phyloP scores from a whole-genome alignment of 2,797 vertebrate species.

The Falco berigora region DNA sequence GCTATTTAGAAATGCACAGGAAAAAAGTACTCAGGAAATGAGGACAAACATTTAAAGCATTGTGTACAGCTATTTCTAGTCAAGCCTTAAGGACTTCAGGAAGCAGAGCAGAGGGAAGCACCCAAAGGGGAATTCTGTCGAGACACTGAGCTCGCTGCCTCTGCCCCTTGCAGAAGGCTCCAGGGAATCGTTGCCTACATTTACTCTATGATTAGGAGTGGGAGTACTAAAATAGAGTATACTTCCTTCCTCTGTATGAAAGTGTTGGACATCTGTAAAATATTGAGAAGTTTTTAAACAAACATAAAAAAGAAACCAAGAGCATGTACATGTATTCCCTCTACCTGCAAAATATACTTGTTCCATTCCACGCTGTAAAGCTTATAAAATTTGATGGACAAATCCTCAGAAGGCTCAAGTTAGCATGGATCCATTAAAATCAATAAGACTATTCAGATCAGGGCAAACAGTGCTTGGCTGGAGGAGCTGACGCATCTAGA shows the following conservation, averaged over 20 bases:
- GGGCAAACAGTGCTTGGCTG: not conserved
- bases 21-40: not conserved
- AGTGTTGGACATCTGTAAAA: not conserved
- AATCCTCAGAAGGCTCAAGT: not conserved
- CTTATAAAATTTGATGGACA: not conserved
- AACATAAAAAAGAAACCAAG: not conserved
- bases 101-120: not conserved
- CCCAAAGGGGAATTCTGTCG: not conserved
- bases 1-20: not conserved
- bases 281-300: not conserved
- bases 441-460: not conserved
- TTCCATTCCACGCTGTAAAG: not conserved
- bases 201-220: not conserved
- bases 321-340: not conserved
- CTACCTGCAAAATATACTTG: not conserved
- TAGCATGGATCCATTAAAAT: not conserved
- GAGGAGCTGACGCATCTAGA: not conserved
- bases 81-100: not conserved
- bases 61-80: not conserved
- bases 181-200: not conserved
- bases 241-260: not conserved
- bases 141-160: accelerated
- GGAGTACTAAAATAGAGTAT: not conserved
- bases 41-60: not conserved
- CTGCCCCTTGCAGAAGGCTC: not conserved